Conservation (phyloP, 2,888 invertebrate species). For the Volucella zonaria region DNA sequence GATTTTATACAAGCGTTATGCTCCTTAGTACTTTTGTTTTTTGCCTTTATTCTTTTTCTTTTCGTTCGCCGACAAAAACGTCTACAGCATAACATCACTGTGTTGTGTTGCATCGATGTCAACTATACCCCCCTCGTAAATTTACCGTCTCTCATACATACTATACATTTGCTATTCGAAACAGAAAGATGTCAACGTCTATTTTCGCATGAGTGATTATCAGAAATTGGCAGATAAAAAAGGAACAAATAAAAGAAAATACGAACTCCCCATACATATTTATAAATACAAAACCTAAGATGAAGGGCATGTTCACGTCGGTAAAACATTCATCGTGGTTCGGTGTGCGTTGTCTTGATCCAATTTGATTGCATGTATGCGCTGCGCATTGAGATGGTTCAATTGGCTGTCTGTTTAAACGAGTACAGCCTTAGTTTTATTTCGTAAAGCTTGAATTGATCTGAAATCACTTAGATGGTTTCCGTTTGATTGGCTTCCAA, state of each 20-base stretch:
- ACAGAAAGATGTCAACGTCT: conserved; percentile 69
- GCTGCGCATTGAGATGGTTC: conserved; percentile 55
- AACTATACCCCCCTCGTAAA: conserved; percentile 13
- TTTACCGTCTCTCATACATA: conserved; percentile 1
- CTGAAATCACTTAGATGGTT: conserved; percentile 59
- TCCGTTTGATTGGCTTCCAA: conserved; percentile 40
- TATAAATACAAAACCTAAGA: conserved; percentile 54
- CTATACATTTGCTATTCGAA: conserved; percentile 58
- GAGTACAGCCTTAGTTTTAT: conserved; percentile 26
- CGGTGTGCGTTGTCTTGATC: conserved; percentile 64
- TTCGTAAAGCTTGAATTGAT: conserved; percentile 19
- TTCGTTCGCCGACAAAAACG: conserved; percentile 58
- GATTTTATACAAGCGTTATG: conserved; percentile 24
- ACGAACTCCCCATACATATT: conserved; percentile 30
- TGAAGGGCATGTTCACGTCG: conserved; percentile 66
- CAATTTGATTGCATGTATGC: conserved; percentile 66
- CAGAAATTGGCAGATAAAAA: conserved; percentile 69
- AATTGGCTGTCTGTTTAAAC: conserved; percentile 41
- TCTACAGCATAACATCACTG: conserved; percentile 38
- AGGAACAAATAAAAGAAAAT: not conserved
- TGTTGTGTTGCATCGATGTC: conserved; percentile 58
- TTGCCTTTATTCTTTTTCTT: conserved; percentile 21
- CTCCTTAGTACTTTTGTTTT: not conserved
- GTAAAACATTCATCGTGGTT: conserved; percentile 38
- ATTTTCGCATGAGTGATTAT: conserved; percentile 75